Percentiles rank a stretch among this genome's conserved stretches.
Conservation (phyloP, 2,113 vertebrate species). For the Merops nubicus region DNA sequence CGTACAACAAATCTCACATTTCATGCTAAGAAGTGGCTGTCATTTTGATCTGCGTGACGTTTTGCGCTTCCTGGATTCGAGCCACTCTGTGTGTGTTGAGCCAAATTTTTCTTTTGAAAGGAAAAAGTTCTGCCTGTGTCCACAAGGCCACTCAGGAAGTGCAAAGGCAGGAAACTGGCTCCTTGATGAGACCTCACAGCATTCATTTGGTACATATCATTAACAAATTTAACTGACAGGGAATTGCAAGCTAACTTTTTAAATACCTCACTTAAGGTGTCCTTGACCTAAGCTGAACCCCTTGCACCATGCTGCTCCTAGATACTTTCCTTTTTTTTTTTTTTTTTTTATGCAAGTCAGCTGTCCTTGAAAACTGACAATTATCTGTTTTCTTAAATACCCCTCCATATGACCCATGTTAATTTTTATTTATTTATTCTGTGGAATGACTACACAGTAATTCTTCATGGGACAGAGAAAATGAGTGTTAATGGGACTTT, state of each 20-base stretch:
- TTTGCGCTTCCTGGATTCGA: neutral
- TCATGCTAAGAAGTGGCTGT: constrained; percentile 31
- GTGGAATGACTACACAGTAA: neutral
- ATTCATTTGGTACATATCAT: neutral
- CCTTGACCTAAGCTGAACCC: neutral
- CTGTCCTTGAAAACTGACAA: neutral
- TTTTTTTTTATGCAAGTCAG: neutral
- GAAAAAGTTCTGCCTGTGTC: neutral
- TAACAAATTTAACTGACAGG: neutral
- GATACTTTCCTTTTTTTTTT: neutral
- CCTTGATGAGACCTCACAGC: neutral
- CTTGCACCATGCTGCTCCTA: neutral
- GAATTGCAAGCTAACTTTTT: neutral
- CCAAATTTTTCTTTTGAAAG: neutral
- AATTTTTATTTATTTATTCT: neutral
- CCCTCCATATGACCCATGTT: neutral
- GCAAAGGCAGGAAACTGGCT: neutral
- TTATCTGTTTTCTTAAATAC: neutral
- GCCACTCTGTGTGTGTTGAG: neutral
- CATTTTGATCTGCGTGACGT: constrained; percentile 49
- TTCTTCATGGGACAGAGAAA: neutral
- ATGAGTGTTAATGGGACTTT: neutral
- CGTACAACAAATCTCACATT: constrained; percentile 42
- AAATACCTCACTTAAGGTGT: neutral
- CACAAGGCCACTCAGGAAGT: neutral